These are phyloP conservation scores for Cataglyphis cursor DNA, from an alignment of 2,888 invertebrate genomes.

Conservation along the genomic window DNA sequence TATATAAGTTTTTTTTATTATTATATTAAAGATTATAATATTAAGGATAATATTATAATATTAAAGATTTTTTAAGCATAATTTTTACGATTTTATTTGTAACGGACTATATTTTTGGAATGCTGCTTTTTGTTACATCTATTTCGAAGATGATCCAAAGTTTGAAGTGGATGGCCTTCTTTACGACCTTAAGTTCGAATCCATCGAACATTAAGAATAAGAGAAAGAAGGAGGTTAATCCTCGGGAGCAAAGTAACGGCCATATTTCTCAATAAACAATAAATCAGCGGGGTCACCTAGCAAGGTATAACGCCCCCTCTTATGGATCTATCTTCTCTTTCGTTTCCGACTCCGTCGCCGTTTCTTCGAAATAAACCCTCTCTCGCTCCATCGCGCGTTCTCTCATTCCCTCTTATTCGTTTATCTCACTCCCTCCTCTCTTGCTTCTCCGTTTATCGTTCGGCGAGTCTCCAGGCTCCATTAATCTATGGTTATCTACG, in stretches of 20 bases:
- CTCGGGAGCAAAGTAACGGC: conserved; percentile 78
- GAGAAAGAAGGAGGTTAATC: conserved; percentile 81
- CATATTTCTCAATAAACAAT: conserved; percentile 87
- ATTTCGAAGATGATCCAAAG: conserved; percentile 24
- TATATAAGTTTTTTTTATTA: not conserved
- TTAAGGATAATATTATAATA: not conserved
- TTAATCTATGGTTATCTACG: conserved; percentile 87
- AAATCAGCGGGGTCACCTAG: conserved; percentile 83
- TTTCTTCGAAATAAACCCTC: conserved; percentile 54
- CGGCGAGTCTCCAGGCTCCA: conserved; percentile 82
- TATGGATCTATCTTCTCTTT: conserved; percentile 73
- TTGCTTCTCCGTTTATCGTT: conserved; percentile 75
- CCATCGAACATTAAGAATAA: conserved; percentile 61
- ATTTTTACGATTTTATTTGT: not conserved
- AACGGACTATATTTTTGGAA: not conserved
- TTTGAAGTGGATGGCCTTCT: conserved; percentile 1
- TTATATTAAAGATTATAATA: not conserved
- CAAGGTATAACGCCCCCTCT: conserved; percentile 77
- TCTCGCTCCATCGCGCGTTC: conserved; percentile 67
- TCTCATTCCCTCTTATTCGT: conserved; percentile 64
- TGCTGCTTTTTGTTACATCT: not conserved
- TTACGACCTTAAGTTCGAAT: conserved; percentile 26
- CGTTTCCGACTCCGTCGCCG: conserved; percentile 58
- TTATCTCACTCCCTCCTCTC: conserved; percentile 50
- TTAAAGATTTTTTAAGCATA: not conserved